Percentiles rank a stretch among this genome's conserved stretches.
Evolutionary conservation across 2,797 vertebrate species (phyloP).

Genomic region (Gambelia wislizenii): DNA sequence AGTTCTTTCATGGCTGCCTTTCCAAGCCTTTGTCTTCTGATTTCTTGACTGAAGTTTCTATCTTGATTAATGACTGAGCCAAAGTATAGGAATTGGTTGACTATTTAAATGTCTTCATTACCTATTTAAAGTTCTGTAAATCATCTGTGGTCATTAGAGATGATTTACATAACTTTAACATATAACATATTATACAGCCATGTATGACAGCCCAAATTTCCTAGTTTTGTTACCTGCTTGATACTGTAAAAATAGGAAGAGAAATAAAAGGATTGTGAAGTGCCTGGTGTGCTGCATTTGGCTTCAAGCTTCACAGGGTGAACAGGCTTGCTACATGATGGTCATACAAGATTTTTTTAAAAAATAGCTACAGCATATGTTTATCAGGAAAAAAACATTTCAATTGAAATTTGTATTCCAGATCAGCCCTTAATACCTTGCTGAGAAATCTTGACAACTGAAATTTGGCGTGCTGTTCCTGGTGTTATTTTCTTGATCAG

Average conservation of each 20-base stretch:
- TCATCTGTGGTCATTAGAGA: too few species aligned
- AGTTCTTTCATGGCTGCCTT: too few species aligned
- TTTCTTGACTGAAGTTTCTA: too few species aligned
- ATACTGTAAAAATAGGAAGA: constrained; percentile 35
- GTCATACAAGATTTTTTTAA: background rate
- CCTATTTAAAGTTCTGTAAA: too few species aligned
- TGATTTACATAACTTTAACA: too few species aligned
- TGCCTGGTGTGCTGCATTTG: background rate
- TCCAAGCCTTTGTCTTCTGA: too few species aligned
- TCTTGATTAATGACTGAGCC: too few species aligned
- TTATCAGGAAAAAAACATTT: background rate
- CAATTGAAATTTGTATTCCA: background rate
- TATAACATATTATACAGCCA: too few species aligned
- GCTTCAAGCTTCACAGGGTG: background rate
- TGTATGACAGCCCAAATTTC: background rate
- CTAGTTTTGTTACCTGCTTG: constrained; percentile 38
- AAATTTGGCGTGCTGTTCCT: background rate
- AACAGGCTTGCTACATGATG: background rate
- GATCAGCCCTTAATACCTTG: background rate
- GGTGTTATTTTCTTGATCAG: constrained; percentile 62
- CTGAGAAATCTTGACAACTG: background rate
- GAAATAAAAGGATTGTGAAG: background rate
- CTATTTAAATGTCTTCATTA: too few species aligned
- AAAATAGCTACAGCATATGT: background rate
- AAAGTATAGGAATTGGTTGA: too few species aligned